Conservation (phyloP, 2,113 vertebrate genomes). For the Centropristis striata region DNA sequence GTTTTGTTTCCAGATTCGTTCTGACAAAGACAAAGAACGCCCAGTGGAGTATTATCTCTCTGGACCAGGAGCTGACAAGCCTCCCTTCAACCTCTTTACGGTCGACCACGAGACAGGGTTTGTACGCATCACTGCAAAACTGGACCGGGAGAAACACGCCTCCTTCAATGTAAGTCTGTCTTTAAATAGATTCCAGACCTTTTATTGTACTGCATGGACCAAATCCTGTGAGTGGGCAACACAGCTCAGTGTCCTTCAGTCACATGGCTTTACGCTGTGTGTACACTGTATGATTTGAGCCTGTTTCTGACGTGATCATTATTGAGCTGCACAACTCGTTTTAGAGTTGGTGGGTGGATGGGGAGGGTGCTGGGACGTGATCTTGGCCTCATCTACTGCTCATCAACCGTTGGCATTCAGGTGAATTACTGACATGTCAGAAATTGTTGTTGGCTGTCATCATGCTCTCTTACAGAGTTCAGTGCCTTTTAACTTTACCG, state of each 20-base stretch:
- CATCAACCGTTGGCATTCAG: too few species aligned
- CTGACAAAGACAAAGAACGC: constrained; percentile 59
- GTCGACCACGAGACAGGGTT: constrained; percentile 74
- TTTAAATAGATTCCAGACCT: background rate
- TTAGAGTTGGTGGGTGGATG: too few species aligned
- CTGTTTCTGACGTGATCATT: too few species aligned
- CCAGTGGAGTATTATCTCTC: constrained; percentile 75
- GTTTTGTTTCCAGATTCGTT: constrained; percentile 78
- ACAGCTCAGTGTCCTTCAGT: background rate
- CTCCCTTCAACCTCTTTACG: constrained; percentile 75
- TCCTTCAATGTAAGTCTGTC: constrained; percentile 78
- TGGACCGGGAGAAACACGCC: constrained; percentile 78
- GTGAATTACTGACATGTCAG: too few species aligned
- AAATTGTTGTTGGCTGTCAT: too few species aligned
- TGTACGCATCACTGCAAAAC: constrained; percentile 61
- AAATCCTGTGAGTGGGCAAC: background rate
- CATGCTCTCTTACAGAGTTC: too few species aligned
- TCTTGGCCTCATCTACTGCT: too few species aligned
- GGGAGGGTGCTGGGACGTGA: too few species aligned
- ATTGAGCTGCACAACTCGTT: too few species aligned
- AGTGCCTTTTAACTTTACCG: too few species aligned
- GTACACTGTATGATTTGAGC: too few species aligned
- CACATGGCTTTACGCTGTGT: too few species aligned
- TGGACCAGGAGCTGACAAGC: constrained; percentile 76
- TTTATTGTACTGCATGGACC: background rate